Base-by-base conservation (phyloP, 1,140 invertebrate species). In the Nasonia vitripennis region DNA sequence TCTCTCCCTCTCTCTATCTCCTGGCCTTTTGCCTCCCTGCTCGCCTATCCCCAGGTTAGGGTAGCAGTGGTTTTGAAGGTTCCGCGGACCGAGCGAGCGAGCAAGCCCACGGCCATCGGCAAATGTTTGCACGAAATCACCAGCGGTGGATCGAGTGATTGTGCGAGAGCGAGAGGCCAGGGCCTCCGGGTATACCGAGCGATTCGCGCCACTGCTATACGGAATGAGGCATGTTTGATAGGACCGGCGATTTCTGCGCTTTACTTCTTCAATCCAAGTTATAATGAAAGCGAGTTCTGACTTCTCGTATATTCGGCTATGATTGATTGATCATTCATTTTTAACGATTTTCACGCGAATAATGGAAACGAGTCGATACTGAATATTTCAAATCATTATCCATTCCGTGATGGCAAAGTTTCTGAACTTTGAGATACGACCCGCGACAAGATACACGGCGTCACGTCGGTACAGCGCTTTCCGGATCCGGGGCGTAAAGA, bases 81-180 rank as follows among this genome's bases (percentile, higher is more conserved):
- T 87, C 71, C 68, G 84, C 78, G 27, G 27, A 62, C 55, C 73
- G 75, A 68, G 70, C 48, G 75, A 68, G 70, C 48, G 77, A 73
- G 84, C 79, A 34, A 80, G 87, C 87, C 85, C 74, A 78, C 83
- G 86, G 87, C 84, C 86, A 87, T 87, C 86, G 55, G 86, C 89
- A 89, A 89, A 91, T 90, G 87, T 91, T 91, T 91, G 86, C 87
- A 84, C 87, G 84, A 89, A 91, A 88, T 90, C 87, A 89, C 88
- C 82, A 77, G 79, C 67, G 74, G 73, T 82, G 73, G 78, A 34
- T 68, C 81, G 73, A 88, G 85, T 89, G 86, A 86, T 87, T 87
- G 70, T n/a, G 74, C 55, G 71, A 4, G 31, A n/a, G 37, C 0
- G 55, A 41, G 37, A 71, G 70, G 17, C 23, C 27, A 31, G 27